Conservation (phyloP, 2,888 invertebrate species). For the Gasteruption jaculator region DNA sequence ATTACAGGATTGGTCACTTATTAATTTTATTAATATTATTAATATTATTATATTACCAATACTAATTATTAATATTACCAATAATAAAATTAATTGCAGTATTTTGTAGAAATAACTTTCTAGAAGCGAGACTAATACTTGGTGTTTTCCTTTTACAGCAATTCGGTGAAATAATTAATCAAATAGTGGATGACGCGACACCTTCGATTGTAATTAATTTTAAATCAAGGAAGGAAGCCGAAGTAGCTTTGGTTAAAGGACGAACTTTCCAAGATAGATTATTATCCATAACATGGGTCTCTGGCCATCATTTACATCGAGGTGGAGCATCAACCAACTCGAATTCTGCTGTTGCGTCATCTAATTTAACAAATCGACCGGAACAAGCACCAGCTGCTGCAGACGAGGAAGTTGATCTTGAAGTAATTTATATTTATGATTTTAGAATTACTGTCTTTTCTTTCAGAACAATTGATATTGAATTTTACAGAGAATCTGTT, state of each 20-base stretch:
- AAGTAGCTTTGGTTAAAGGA: slow-evolving; percentile 72
- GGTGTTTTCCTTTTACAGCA: slow-evolving; percentile 57
- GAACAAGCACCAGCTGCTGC: slow-evolving; percentile 41
- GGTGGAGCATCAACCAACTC: slow-evolving; percentile 49
- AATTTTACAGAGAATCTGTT: no score
- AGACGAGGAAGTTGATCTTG: slow-evolving; percentile 47
- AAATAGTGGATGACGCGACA: slow-evolving; percentile 68
- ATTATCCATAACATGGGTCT: slow-evolving; percentile 55
- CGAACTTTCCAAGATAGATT: slow-evolving; percentile 66
- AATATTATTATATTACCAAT: neutral
- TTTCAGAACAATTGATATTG: neutral
- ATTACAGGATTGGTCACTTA: slow-evolving; percentile 39
- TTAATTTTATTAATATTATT: neutral
- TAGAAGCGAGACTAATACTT: no score
- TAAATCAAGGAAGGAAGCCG: slow-evolving; percentile 73
- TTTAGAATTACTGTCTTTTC: slow-evolving; percentile 37
- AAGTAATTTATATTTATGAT: slow-evolving; percentile 32
- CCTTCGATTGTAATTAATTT: slow-evolving; percentile 75
- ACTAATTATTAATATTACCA: neutral
- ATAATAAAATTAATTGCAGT: neutral
- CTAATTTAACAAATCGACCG: slow-evolving; percentile 35
- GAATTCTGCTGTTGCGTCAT: slow-evolving; percentile 22
- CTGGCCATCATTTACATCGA: slow-evolving; percentile 49
- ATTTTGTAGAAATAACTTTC: no score
- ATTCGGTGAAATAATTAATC: slow-evolving; percentile 84